These are phyloP conservation scores for Hylyphantes graminicola DNA, from an alignment of 1,140 invertebrate species.

Conservation along the genomic window DNA sequence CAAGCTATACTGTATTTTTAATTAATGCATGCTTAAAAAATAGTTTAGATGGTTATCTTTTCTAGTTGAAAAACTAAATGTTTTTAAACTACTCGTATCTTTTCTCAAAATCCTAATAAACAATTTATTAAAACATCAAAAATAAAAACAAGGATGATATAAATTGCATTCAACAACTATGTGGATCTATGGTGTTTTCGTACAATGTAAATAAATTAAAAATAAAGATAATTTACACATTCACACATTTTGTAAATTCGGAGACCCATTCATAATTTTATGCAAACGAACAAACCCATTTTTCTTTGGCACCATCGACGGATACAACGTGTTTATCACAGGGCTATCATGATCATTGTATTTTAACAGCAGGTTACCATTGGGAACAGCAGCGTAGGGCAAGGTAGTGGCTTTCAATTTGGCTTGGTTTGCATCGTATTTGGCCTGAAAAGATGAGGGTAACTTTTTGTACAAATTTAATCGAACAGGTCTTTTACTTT, in stretches of 20 bases:
- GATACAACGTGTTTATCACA: constrained; percentile 41
- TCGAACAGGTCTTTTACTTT: too few relatives aligned
- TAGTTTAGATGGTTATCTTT: too few relatives aligned
- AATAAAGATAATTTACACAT: neutral
- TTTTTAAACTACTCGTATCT: too few relatives aligned
- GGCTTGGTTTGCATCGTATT: constrained; percentile 76
- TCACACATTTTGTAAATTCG: constrained; percentile 43
- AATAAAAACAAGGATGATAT: too few relatives aligned
- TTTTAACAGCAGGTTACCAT: constrained; percentile 61
- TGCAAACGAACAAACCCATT: constrained; percentile 50
- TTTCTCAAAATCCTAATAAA: too few relatives aligned
- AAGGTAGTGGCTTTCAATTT: constrained; percentile 72
- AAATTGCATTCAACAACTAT: neutral
- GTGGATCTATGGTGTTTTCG: neutral
- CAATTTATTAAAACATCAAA: too few relatives aligned
- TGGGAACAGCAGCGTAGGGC: constrained; percentile 66
- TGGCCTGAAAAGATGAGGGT: constrained; percentile 72
- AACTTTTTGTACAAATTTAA: too few relatives aligned
- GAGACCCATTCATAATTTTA: constrained; percentile 54
- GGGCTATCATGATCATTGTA: constrained; percentile 29
- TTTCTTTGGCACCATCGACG: constrained; percentile 38
- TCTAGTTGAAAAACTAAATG: too few relatives aligned
- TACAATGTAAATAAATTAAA: constrained; percentile 18
- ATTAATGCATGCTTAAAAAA: too few relatives aligned
- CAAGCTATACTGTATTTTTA: too few relatives aligned